Evolutionary conservation across 2,888 invertebrate species (phyloP).

Genomic region (Ceraclea dissimilis): DNA sequence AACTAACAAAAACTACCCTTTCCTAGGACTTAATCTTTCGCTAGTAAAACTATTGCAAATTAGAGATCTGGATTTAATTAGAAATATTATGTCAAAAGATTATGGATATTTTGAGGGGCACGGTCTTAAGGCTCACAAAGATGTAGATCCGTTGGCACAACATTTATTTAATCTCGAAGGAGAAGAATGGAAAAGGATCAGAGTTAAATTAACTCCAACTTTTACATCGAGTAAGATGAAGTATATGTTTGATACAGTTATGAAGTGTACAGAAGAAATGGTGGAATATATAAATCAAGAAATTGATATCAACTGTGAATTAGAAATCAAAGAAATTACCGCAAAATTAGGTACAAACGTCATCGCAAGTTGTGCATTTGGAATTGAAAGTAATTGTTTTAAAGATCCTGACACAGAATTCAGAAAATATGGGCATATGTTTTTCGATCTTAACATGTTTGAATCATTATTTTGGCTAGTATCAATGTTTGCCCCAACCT

Average conservation of each 20-base stretch:
- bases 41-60: neutral
- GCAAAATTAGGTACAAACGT: slow-evolving; percentile 2
- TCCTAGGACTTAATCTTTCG: neutral
- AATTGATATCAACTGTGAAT: neutral
- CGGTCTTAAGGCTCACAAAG: slow-evolving; percentile 10
- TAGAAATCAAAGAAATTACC: neutral
- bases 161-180: slow-evolving; percentile 25
- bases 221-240: slow-evolving; percentile 27
- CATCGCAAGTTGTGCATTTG: slow-evolving; percentile 2
- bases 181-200: slow-evolving; percentile 31
- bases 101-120: slow-evolving; percentile 14
- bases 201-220: slow-evolving; percentile 31
- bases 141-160: slow-evolving; percentile 13
- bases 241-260: slow-evolving; percentile 28
- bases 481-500: neutral
- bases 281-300: neutral
- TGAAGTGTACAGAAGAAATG: slow-evolving; percentile 25
- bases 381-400: slow-evolving; percentile 5
- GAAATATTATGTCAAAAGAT: slow-evolving; percentile 13
- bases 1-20: neutral
- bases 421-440: slow-evolving; percentile 4
- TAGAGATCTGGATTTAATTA: slow-evolving; percentile 15
- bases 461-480: neutral
- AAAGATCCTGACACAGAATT: slow-evolving; percentile 19
- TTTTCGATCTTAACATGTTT: neutral